phyloP scores from a whole-genome alignment of 2,797 vertebrate species.

The Nyctibius grandis region DNA sequence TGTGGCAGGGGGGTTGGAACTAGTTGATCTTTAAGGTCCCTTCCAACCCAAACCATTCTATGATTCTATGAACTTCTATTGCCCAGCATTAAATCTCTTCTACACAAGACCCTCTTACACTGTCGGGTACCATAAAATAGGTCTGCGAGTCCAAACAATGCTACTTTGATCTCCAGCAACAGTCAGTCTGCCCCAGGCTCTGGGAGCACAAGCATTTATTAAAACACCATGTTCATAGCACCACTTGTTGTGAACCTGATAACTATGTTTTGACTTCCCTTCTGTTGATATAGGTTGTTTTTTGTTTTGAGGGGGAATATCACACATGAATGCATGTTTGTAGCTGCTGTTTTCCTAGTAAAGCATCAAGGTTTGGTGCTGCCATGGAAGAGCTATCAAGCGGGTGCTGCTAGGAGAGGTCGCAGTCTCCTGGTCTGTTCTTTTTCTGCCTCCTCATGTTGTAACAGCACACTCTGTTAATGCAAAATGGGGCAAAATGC shows the following conservation, averaged over 20 bases:
- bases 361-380: background rate
- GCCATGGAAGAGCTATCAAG: background rate
- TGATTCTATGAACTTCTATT: too few relatives aligned
- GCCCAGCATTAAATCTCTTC: background rate
- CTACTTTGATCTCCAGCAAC: background rate
- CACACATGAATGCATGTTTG: background rate
- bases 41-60: too few relatives aligned
- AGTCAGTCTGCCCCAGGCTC: background rate
- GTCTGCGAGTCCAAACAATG: background rate
- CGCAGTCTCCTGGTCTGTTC: background rate
- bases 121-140: background rate
- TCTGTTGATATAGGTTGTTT: background rate
- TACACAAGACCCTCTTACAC: background rate
- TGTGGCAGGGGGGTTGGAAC: too few relatives aligned
- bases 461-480: background rate
- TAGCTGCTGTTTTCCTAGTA: background rate
- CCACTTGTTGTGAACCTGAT: background rate
- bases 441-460: background rate
- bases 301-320: background rate
- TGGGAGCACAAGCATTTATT: background rate
- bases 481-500: background rate
- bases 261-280: background rate
- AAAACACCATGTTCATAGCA: background rate
- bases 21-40: too few relatives aligned
- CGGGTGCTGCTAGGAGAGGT: fast-evolving